phyloP scores from a whole-genome alignment of 2,888 invertebrate species.

The Pyrocoelia pectoralis region DNA sequence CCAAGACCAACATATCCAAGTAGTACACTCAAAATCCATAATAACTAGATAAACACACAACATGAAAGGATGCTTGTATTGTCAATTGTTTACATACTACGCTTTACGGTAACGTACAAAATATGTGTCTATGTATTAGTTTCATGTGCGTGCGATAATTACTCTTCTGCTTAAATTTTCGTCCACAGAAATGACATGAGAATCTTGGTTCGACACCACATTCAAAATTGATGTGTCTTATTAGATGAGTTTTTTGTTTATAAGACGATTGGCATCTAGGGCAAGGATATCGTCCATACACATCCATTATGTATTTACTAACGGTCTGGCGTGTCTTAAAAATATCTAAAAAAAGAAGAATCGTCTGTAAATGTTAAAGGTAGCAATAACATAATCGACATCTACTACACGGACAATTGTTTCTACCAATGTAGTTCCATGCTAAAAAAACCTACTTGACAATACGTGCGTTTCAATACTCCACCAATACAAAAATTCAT shows the following conservation, averaged over 20 bases:
- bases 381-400: too few species aligned
- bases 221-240: slow-evolving; percentile 64
- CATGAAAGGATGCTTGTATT: too few species aligned
- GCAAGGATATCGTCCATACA: slow-evolving; percentile 42
- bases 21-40: too few species aligned
- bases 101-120: not conserved
- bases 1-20: too few species aligned
- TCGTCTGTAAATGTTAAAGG: not conserved
- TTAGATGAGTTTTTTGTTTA: slow-evolving; percentile 47
- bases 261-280: slow-evolving; percentile 51
- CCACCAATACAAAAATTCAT: too few species aligned
- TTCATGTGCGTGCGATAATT: slow-evolving; percentile 1
- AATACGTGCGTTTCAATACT: too few species aligned
- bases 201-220: slow-evolving; percentile 62
- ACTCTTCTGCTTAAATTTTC: slow-evolving; percentile 14
- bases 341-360: slow-evolving; percentile 9
- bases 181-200: slow-evolving; percentile 9
- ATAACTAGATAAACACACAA: too few species aligned
- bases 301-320: slow-evolving; percentile 8
- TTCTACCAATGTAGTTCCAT: too few species aligned
- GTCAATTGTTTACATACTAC: too few species aligned
- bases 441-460: too few species aligned
- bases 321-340: not conserved
- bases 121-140: not conserved
- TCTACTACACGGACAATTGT: too few species aligned